Conservation (phyloP, 2,888 invertebrate genomes). For the Heliconius erato region DNA sequence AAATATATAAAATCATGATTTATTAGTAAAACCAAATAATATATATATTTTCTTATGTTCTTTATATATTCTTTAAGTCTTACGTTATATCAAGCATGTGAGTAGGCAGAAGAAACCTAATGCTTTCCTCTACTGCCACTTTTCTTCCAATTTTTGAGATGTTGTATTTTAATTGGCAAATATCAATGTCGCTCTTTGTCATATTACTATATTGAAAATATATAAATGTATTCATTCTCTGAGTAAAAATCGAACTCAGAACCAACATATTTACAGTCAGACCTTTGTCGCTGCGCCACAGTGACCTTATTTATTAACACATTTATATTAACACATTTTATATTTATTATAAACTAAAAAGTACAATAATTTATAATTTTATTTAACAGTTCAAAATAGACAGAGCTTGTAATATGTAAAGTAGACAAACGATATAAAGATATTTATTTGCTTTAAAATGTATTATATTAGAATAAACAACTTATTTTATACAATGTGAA, state of each 20-base stretch:
- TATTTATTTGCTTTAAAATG: too few relatives aligned
- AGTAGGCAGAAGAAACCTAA: too few relatives aligned
- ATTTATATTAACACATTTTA: too few relatives aligned
- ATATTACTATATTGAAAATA: not conserved
- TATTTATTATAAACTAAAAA: not conserved
- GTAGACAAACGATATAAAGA: not conserved
- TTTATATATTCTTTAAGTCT: not conserved
- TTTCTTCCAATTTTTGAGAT: too few relatives aligned
- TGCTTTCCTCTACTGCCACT: too few relatives aligned
- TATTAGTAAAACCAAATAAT: not conserved
- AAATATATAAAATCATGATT: not conserved
- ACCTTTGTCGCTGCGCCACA: too few relatives aligned
- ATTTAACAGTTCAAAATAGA: not conserved
- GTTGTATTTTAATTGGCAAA: too few relatives aligned
- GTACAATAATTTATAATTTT: not conserved
- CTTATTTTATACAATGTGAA: not conserved
- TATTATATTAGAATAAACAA: too few relatives aligned
- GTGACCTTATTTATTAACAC: too few relatives aligned
- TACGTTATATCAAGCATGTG: too few relatives aligned
- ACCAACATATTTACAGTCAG: too few relatives aligned
- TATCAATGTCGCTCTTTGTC: too few relatives aligned
- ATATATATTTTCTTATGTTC: not conserved
- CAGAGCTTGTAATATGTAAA: not conserved
- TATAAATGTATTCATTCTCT: not conserved
- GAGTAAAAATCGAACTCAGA: not conserved